phyloP scores from a whole-genome alignment of 2,797 vertebrate genomes.

The Synanceia verrucosa region DNA sequence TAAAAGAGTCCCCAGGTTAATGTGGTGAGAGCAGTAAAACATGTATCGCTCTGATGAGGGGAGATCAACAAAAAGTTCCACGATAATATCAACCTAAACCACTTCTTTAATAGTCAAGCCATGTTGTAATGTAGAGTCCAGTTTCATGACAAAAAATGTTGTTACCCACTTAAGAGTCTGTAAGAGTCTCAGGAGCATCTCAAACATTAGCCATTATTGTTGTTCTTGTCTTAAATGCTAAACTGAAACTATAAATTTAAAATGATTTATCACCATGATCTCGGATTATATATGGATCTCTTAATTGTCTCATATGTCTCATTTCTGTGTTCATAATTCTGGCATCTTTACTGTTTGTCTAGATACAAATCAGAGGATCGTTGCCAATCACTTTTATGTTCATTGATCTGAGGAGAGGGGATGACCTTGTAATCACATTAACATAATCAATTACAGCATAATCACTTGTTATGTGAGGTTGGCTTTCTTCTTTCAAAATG shows the following conservation, averaged over 20 bases:
- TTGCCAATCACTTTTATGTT: conserved; percentile 35
- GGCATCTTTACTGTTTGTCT: conserved; percentile 2
- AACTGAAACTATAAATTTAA: not conserved
- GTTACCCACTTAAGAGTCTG: not conserved
- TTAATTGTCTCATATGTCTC: not conserved
- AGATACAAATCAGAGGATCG: conserved; percentile 28
- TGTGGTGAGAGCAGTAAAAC: conserved; percentile 13
- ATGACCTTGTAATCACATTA: conserved; percentile 35
- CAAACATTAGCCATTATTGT: not conserved
- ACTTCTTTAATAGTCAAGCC: not conserved
- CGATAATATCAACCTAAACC: not conserved
- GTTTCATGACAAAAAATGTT: not conserved
- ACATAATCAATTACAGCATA: conserved; percentile 50
- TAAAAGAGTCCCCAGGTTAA: conserved; percentile 37
- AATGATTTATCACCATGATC: not conserved
- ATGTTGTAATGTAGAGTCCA: not conserved
- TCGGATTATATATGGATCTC: not conserved
- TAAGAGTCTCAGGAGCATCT: not conserved
- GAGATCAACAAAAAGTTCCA: not conserved
- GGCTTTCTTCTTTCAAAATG: not conserved
- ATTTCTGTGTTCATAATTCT: conserved; percentile 10
- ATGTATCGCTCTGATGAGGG: not conserved
- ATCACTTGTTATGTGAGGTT: conserved; percentile 8
- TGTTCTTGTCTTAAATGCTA: not conserved
- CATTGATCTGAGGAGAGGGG: conserved; percentile 24